Evolutionary conservation across 2,797 vertebrate genomes (phyloP).

Genomic region (Argya squamiceps): DNA sequence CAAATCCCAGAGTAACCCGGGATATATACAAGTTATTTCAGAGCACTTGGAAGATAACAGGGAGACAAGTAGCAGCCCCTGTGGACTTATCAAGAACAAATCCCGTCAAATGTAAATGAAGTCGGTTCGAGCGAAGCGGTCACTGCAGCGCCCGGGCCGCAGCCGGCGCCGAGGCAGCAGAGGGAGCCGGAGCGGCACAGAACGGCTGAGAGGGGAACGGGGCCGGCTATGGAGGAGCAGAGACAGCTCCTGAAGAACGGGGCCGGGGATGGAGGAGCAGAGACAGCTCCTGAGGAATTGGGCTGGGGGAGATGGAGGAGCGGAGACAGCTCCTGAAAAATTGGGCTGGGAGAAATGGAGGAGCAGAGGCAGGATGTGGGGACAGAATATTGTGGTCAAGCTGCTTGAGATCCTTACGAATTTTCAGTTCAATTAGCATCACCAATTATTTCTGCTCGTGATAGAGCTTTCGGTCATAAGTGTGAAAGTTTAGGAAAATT

Average conservation of each 20-base stretch:
- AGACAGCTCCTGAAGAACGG: background rate
- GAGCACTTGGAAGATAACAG: background rate
- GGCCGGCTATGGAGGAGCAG: background rate
- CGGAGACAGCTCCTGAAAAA: background rate
- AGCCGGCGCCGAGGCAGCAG: constrained; percentile 38
- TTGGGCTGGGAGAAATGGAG: background rate
- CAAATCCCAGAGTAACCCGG: background rate
- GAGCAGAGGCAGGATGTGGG: background rate
- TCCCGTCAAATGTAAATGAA: background rate
- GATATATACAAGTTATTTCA: background rate
- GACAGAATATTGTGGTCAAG: background rate
- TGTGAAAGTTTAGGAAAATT: background rate
- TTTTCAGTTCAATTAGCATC: background rate
- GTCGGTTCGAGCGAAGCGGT: background rate
- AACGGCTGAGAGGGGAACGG: background rate
- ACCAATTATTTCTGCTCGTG: background rate
- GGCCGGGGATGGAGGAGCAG: too few relatives aligned
- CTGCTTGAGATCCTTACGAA: background rate
- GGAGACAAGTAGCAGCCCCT: background rate
- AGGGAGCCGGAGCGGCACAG: constrained; percentile 64
- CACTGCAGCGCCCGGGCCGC: background rate
- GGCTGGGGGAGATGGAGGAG: background rate
- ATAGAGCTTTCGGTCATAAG: background rate
- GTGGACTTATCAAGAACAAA: background rate
- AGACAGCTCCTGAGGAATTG: background rate